Percentiles rank a stretch among this genome's conserved stretches.
Conservation (phyloP, 2,113 vertebrate species). For the Halcyon malimbica region DNA sequence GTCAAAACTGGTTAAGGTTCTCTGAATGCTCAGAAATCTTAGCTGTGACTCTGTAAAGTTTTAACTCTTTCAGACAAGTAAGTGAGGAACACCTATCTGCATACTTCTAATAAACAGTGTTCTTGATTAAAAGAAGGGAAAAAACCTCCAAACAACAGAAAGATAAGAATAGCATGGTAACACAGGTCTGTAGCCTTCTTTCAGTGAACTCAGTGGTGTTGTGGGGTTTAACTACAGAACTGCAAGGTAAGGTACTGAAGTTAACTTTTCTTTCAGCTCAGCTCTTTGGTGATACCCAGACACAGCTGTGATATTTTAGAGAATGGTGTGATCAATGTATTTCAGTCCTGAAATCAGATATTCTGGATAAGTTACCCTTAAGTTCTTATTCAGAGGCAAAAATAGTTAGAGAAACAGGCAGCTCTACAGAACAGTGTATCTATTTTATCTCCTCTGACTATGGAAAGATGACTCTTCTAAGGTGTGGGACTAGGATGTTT, state of each 20-base stretch:
- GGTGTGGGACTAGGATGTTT: neutral
- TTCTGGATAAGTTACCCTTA: neutral
- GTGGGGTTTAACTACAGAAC: neutral
- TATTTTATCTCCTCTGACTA: neutral
- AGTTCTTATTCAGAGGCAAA: neutral
- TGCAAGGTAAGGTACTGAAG: neutral
- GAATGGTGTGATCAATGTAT: neutral
- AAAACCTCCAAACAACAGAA: neutral
- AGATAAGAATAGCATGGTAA: neutral
- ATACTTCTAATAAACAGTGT: neutral
- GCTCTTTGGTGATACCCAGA: neutral
- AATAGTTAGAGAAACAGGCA: neutral
- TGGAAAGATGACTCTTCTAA: neutral
- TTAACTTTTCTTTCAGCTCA: neutral
- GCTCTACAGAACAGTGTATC: neutral
- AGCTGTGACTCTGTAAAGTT: neutral
- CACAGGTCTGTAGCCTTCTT: neutral
- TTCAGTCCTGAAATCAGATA: neutral
- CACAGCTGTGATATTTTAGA: neutral
- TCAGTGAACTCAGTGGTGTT: fast-evolving
- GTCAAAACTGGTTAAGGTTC: neutral
- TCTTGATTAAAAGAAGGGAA: neutral
- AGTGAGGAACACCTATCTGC: neutral
- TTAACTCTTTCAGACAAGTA: neutral
- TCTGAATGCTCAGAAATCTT: neutral